A percentile compares a stretch with the other conserved stretches of the same genome.
phyloP scores from a whole-genome alignment of 2,113 vertebrate genomes.

The Chamaea fasciata region DNA sequence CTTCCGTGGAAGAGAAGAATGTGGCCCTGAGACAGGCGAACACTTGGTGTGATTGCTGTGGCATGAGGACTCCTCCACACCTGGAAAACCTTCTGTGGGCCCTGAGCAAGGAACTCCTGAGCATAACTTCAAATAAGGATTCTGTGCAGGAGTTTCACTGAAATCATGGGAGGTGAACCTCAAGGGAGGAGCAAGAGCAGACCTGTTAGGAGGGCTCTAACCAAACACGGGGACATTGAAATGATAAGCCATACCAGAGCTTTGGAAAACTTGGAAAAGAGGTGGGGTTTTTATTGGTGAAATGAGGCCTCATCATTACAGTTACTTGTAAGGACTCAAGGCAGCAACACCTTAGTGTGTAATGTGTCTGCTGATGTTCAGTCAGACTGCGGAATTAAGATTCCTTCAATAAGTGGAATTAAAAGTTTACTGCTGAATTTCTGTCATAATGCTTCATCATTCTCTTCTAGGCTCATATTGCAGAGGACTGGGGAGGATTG shows the following conservation, averaged over 20 bases:
- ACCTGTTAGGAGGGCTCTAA: not conserved
- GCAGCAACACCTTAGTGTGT: not conserved
- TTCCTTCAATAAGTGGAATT: not conserved
- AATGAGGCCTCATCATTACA: not conserved
- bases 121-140: not conserved
- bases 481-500: not conserved
- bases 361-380: not conserved
- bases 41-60: fast-evolving
- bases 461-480: not conserved
- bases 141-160: not conserved
- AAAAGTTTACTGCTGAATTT: not conserved
- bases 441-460: not conserved
- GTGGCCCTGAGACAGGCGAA: not conserved
- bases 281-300: not conserved
- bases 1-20: not conserved
- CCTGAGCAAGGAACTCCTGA: not conserved
- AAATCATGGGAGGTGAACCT: not conserved
- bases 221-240: not conserved
- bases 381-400: not conserved
- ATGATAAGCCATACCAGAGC: not conserved
- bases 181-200: not conserved
- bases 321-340: not conserved
- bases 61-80: fast-evolving
- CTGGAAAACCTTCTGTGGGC: not conserved
- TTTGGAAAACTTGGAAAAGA: not conserved